Conservation (phyloP, 2,113 vertebrate species). For the Jaculus jaculus region DNA sequence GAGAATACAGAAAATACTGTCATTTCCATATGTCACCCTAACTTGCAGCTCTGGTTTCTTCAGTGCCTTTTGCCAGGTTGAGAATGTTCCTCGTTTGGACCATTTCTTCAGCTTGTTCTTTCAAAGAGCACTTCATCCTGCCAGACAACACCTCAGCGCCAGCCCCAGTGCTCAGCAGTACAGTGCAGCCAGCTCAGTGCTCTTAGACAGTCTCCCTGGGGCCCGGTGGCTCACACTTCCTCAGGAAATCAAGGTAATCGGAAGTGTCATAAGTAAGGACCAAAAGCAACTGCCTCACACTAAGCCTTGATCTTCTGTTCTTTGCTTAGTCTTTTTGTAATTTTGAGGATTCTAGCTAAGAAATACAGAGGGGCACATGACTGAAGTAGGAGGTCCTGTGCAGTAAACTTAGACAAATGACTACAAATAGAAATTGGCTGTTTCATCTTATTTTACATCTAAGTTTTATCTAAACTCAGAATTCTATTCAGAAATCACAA, state of each 20-base stretch:
- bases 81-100: conserved; percentile 91
- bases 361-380: background rate
- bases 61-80: conserved; percentile 92
- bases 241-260: conserved; percentile 90
- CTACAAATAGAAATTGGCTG: conserved; percentile 22
- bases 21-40: conserved; percentile 58
- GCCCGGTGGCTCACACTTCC: conserved; percentile 93
- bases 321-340: background rate
- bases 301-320: background rate
- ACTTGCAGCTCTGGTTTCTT: conserved; percentile 79
- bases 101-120: conserved; percentile 98
- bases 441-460: conserved; percentile 33
- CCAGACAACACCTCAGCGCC: conserved; percentile 74
- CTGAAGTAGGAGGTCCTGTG: background rate
- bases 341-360: background rate
- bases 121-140: conserved; percentile 91
- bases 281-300: background rate
- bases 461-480: conserved; percentile 30
- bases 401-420: conserved; percentile 18
- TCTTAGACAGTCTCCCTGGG: conserved; percentile 91
- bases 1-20: background rate
- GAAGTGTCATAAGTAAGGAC: background rate
- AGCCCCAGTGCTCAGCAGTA: conserved; percentile 72
- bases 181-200: conserved; percentile 83
- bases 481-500: conserved; percentile 24